Evolutionary conservation across 1,140 invertebrate species (phyloP).

Genomic region (Phenacoccus solenopsis): DNA sequence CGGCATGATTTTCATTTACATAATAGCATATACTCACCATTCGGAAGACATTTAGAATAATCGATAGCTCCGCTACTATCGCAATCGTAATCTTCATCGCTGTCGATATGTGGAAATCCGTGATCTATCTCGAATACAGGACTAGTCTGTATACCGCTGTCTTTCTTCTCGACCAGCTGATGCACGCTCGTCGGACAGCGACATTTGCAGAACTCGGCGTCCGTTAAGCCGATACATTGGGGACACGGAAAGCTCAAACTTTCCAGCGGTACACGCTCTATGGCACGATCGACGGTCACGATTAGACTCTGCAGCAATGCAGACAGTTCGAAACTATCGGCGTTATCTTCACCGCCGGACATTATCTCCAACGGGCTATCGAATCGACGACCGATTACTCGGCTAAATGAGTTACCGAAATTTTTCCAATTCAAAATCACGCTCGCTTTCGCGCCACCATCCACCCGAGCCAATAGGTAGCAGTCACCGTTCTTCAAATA

Average conservation of each 20-base stretch:
- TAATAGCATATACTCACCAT: neutral
- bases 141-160: conserved; percentile 14
- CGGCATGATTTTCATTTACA: conserved; percentile 1
- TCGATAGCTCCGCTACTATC: conserved; percentile 13
- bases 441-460: neutral
- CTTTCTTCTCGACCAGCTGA: conserved; percentile 5
- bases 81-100: conserved; percentile 17
- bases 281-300: conserved; percentile 48
- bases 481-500: conserved; percentile 15
- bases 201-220: neutral
- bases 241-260: conserved; percentile 47
- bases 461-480: conserved; percentile 9
- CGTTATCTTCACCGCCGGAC: conserved; percentile 26
- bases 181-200: conserved; percentile 13
- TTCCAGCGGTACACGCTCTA: conserved; percentile 49
- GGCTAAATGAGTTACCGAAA: neutral
- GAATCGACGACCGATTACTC: neutral
- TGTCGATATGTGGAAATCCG: conserved; percentile 13
- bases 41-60: conserved; percentile 4
- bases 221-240: conserved; percentile 32
- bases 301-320: conserved; percentile 46
- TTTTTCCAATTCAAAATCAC: neutral
- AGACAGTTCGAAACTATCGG: conserved; percentile 40
- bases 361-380: conserved; percentile 5
- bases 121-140: conserved; percentile 15